Conservation (phyloP, 2,113 vertebrate species). For the Gobio gobio region DNA sequence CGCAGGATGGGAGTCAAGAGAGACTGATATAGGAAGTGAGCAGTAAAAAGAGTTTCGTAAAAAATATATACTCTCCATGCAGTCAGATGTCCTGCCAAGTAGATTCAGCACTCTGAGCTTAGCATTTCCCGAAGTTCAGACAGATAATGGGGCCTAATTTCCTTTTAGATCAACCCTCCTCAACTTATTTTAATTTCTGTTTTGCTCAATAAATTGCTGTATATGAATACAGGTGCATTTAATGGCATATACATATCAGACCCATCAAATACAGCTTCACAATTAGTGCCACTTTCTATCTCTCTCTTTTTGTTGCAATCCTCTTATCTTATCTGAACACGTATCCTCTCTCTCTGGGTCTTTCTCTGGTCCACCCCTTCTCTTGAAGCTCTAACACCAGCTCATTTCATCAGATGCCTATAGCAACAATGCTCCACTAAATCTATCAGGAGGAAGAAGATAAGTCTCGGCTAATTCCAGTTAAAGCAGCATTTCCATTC, state of each 20-base stretch:
- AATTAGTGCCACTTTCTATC: background rate
- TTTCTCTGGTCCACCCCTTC: slow-evolving; percentile 3
- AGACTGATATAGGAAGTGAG: background rate
- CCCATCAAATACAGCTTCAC: background rate
- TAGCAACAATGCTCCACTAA: slow-evolving; percentile 51
- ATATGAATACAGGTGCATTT: background rate
- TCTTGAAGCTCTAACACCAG: slow-evolving; percentile 35
- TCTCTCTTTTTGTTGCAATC: background rate
- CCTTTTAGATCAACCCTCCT: background rate
- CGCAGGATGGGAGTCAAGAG: background rate
- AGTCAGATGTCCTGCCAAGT: slow-evolving; percentile 15
- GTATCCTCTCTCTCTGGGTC: slow-evolving; percentile 9
- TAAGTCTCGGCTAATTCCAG: slow-evolving; percentile 30
- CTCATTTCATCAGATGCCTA: slow-evolving; percentile 49
- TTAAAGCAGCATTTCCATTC: slow-evolving; percentile 38
- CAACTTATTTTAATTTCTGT: background rate
- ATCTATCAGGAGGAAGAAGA: slow-evolving; percentile 51
- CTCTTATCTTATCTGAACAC: slow-evolving; percentile 44
- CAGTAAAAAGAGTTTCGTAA: background rate
- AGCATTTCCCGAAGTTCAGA: background rate
- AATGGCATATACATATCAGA: background rate
- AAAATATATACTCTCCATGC: background rate
- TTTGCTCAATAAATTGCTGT: background rate
- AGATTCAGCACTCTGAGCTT: background rate
- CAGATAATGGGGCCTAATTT: background rate